phyloP scores from a whole-genome alignment of 2,888 invertebrate genomes.

The Euplexia lucipara region DNA sequence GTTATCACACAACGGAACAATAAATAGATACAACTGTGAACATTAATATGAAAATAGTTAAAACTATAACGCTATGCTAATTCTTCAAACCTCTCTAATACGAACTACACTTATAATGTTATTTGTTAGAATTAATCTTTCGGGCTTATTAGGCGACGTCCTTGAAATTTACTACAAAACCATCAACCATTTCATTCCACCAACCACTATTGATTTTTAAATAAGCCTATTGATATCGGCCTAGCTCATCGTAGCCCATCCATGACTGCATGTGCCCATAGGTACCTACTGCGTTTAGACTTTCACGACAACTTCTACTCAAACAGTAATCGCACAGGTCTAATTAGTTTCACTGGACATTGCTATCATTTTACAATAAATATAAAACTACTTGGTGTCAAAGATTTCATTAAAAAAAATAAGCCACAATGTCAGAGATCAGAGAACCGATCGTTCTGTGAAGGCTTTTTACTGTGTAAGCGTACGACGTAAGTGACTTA shows the following conservation, averaged over 20 bases:
- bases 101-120: slow-evolving; percentile 5
- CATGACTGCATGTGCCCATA: not conserved
- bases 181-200: slow-evolving; percentile 1
- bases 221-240: not conserved
- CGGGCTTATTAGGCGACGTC: not conserved
- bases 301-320: not conserved
- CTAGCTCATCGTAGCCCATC: not conserved
- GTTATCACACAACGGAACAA: slow-evolving; percentile 28
- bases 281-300: not conserved
- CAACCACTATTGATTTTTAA: not conserved
- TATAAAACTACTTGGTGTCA: slow-evolving; percentile 24
- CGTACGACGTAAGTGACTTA: not conserved
- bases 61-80: slow-evolving; percentile 25
- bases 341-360: not conserved
- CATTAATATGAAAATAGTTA: slow-evolving; percentile 49
- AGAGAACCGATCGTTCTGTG: slow-evolving; percentile 22
- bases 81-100: slow-evolving; percentile 26
- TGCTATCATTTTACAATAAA: slow-evolving; percentile 8
- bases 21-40: slow-evolving; percentile 42
- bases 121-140: not conserved
- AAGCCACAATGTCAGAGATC: slow-evolving; percentile 50
- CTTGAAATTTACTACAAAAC: not conserved
- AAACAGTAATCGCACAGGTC: not conserved
- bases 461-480: slow-evolving; percentile 12
- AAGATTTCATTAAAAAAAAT: slow-evolving; percentile 31